These are phyloP conservation scores for Vimba vimba DNA, from an alignment of 2,113 vertebrate species.

Conservation along the genomic window DNA sequence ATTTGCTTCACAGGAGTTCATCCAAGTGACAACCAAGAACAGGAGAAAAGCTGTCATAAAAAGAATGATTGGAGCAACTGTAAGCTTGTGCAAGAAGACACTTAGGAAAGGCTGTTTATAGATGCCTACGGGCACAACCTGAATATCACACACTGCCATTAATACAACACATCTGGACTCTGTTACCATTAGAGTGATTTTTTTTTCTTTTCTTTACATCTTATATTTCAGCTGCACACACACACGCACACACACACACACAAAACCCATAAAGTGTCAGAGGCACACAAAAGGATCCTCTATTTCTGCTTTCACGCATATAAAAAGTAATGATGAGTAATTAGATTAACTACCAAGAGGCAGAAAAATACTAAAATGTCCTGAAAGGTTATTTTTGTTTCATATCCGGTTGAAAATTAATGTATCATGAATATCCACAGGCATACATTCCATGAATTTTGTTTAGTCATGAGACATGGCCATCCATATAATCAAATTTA, in stretches of 20 bases:
- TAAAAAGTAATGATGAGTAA: neutral
- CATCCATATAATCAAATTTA: neutral
- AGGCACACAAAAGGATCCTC: neutral
- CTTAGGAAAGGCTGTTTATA: neutral
- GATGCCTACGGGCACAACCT: slow-evolving; percentile 19
- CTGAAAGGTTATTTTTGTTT: neutral
- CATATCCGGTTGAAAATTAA: neutral
- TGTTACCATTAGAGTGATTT: neutral
- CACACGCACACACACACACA: neutral
- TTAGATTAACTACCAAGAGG: slow-evolving; percentile 33
- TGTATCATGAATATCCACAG: neutral
- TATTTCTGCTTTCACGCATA: neutral
- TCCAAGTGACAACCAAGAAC: slow-evolving; percentile 32
- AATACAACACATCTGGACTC: slow-evolving; percentile 35
- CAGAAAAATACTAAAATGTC: slow-evolving; percentile 1
- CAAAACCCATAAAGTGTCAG: neutral
- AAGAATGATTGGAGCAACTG: slow-evolving; percentile 5
- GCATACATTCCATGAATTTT: slow-evolving; percentile 2
- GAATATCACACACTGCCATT: neutral
- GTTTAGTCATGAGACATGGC: neutral
- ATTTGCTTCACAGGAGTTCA: slow-evolving; percentile 23
- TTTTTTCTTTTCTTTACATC: neutral
- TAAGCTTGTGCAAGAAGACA: slow-evolving; percentile 1
- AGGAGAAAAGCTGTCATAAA: slow-evolving; percentile 3
- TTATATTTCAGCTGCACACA: neutral